Conservation (phyloP, 2,888 invertebrate genomes). For the Limulus polyphemus region DNA sequence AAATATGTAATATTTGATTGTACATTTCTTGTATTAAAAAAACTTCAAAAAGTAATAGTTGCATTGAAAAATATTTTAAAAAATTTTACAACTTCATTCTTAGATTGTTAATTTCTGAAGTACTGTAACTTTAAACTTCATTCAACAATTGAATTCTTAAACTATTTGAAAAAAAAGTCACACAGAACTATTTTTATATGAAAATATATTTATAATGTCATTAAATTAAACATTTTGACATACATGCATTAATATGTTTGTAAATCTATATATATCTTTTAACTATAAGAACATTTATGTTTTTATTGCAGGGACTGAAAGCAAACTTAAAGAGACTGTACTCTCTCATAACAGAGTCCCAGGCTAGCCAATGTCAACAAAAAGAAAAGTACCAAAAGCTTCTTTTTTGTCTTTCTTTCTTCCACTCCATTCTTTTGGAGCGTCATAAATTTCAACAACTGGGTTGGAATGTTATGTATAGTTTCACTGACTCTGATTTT, state of each 20-base stretch:
- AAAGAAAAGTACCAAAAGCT: slow-evolving; percentile 38
- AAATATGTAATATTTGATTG: too few relatives aligned
- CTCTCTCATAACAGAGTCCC: slow-evolving; percentile 60
- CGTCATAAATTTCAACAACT: slow-evolving; percentile 73
- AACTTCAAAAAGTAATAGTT: too few relatives aligned
- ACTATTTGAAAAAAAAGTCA: too few relatives aligned
- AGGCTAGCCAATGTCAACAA: slow-evolving; percentile 47
- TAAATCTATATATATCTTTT: too few relatives aligned
- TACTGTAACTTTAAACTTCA: too few relatives aligned
- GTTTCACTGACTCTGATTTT: slow-evolving; percentile 83
- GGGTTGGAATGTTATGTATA: slow-evolving; percentile 79
- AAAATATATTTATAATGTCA: too few relatives aligned
- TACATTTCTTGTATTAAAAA: too few relatives aligned
- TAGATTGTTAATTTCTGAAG: too few relatives aligned
- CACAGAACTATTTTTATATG: too few relatives aligned
- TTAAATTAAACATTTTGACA: not conserved
- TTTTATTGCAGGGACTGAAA: slow-evolving; percentile 53
- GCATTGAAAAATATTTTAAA: too few relatives aligned
- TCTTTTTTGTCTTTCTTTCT: slow-evolving; percentile 67
- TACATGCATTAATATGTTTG: not conserved
- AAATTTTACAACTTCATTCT: too few relatives aligned
- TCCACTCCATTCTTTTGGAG: slow-evolving; percentile 70
- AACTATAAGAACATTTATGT: not conserved
- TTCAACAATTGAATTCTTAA: too few relatives aligned
- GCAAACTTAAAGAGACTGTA: slow-evolving; percentile 76